A percentile compares a stretch with the other conserved stretches of the same genome.
These are phyloP conservation scores for Phrynocephalus vlangalii DNA, from an alignment of 2,797 vertebrate genomes.

Conservation along the genomic window DNA sequence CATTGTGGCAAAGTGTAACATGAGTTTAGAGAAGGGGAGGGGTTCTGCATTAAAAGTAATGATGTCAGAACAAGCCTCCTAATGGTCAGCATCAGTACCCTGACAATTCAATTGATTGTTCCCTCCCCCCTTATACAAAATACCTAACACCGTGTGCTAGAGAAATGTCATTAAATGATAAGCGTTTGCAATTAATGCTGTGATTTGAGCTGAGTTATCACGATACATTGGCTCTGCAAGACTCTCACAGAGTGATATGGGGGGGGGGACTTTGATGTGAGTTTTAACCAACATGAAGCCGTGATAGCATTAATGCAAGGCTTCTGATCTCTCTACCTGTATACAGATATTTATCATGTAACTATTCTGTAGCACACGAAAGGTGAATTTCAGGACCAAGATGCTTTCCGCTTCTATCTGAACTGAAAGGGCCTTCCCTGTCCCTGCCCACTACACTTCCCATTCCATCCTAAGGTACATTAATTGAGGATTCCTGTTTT, in stretches of 20 bases:
- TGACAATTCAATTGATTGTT: conserved; percentile 31
- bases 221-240: not conserved
- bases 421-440: not conserved
- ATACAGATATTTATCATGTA: rapidly evolving
- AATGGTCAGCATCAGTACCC: conserved; percentile 56
- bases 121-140: conserved; percentile 32
- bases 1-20: not conserved
- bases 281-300: conserved; percentile 28
- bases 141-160: not conserved
- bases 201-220: not conserved
- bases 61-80: conserved; percentile 41
- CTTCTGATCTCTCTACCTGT: not conserved
- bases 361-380: rapidly evolving
- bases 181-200: conserved; percentile 15
- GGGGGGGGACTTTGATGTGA: not conserved
- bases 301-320: not conserved
- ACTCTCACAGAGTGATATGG: not conserved
- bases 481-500: not conserved
- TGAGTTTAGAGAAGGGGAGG: conserved; percentile 13
- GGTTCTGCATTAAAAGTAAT: conserved; percentile 31
- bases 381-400: not conserved
- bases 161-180: conserved; percentile 12
- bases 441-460: not conserved
- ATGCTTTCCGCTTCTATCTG: not conserved
- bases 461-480: not conserved